phyloP scores from a whole-genome alignment of 2,888 invertebrate genomes.

The Yponomeuta evonymella region DNA sequence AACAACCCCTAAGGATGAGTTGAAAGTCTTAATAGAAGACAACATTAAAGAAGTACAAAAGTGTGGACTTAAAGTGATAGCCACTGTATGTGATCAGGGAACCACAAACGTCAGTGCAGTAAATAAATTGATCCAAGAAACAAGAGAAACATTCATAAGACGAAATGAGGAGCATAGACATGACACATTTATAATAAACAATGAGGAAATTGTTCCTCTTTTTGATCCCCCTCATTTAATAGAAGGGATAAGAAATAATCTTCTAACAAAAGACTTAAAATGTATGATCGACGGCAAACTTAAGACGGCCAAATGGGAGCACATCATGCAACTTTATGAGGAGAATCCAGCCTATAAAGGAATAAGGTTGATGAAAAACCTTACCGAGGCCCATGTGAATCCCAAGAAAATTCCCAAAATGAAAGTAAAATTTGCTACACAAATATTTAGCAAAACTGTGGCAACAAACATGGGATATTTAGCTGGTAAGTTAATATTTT shows the following conservation, averaged over 20 bases:
- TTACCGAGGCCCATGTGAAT: conserved; percentile 18
- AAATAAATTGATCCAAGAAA: conserved; percentile 27
- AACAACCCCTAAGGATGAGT: too few relatives aligned
- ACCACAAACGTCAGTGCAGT: conserved; percentile 26
- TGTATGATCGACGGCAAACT: neutral
- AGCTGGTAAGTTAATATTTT: neutral
- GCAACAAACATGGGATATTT: conserved; percentile 13
- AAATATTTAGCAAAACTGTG: too few relatives aligned
- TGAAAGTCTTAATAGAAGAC: conserved; percentile 20
- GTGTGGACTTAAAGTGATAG: conserved; percentile 27
- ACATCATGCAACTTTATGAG: conserved; percentile 15
- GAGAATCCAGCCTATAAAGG: conserved; percentile 16
- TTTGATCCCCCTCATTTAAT: conserved; percentile 19
- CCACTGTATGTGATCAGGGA: conserved; percentile 30
- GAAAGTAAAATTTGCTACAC: conserved; percentile 21
- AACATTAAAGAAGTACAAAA: conserved; percentile 19
- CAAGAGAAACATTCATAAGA: conserved; percentile 19
- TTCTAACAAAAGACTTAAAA: conserved; percentile 19
- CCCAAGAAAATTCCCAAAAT: conserved; percentile 19
- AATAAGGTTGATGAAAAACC: conserved; percentile 18
- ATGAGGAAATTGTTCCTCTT: conserved; percentile 14
- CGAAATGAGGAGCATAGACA: conserved; percentile 8
- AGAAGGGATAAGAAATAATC: conserved; percentile 24
- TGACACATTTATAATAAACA: conserved; percentile 3
- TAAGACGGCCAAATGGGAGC: conserved; percentile 19